Conservation (phyloP, 92 coral and sea anemone species). For the Meandrina meandrites region DNA sequence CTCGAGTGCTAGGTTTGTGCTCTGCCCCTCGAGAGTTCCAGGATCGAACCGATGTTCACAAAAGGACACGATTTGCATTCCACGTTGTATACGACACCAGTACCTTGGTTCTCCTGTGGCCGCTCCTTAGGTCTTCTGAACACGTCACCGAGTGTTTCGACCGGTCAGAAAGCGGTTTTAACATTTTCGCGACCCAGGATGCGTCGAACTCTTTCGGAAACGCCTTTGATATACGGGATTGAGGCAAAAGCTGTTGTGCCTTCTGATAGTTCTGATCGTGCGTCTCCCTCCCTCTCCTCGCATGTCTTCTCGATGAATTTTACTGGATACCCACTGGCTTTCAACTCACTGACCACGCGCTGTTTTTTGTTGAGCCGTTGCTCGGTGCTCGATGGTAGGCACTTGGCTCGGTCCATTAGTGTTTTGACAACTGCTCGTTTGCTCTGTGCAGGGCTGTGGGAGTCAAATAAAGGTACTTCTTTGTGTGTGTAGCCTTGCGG, state of each 20-base stretch:
- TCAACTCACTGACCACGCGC: neutral
- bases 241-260: neutral
- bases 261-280: neutral
- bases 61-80: too few species aligned
- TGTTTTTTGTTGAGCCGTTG: neutral
- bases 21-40: too few species aligned
- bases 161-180: constrained; percentile 27
- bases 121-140: constrained; percentile 36
- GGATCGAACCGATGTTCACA: too few species aligned
- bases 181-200: constrained; percentile 25
- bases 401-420: neutral
- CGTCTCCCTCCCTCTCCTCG: neutral
- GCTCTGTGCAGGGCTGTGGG: constrained; percentile 31
- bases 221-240: neutral
- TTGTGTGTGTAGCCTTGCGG: constrained; percentile 41
- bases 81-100: too few species aligned
- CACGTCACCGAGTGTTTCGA: constrained; percentile 18
- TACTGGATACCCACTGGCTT: neutral
- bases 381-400: neutral
- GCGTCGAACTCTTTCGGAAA: neutral
- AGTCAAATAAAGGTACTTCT: constrained; percentile 37
- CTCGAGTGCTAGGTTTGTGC: too few species aligned
- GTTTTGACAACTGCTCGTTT: constrained; percentile 20
- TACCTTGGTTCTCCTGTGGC: constrained; percentile 22
- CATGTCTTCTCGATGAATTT: too few species aligned